Evolutionary conservation across 2,113 vertebrate genomes (phyloP), one percentile per base, ranked within the genome.

Genomic region (Cheilinus undulatus): DNA sequence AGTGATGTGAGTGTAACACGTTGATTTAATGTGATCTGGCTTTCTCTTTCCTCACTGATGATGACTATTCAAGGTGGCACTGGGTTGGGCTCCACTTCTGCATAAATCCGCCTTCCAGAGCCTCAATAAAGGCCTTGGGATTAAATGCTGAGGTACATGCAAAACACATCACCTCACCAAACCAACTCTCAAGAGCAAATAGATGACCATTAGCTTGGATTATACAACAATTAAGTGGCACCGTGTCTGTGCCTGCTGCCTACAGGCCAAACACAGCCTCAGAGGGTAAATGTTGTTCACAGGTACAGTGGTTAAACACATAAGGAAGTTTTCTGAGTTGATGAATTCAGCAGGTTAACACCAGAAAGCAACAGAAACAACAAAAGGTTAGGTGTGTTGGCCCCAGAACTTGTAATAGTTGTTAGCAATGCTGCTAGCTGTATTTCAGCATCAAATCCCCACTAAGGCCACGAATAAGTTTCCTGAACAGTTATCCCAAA

Each of bases 181-280:
- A 76, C 22, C n/a, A 73, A 59, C 50, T 54, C 48, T 66, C 23
- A 2, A 3, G 42, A 46, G 73, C 50, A 22, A 13, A 59, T 3
- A 68, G 60, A 69, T 84, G 82, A 80, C 75, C 78, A 76, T 80
- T 72, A 80, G 59, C 63, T 34, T n/a, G 42, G 60, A 73, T 87
- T 84, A 86, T 84, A 70, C 74, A 87, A 79, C 70, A 69, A 3
- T 56, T 71, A 73, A 71, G 60, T 82, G 75, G 62, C 69, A 77
- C 30, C 50, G 75, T 82, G 74, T 28, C 77, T 62, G 56, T 68
- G 59, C 12, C 40, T 63, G 46, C 57, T 78, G 81, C 75, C 79
- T 78, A n/a, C 82, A 84, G 83, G 85, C 86, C 88, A 87, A 73
- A 82, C 77, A 56, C 59, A 67, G 66, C 59, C 66, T 53, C 28